Evolutionary conservation across 1,140 invertebrate species (phyloP), one percentile per base, ranked within the genome.

Genomic region (Eriocheir sinensis): DNA sequence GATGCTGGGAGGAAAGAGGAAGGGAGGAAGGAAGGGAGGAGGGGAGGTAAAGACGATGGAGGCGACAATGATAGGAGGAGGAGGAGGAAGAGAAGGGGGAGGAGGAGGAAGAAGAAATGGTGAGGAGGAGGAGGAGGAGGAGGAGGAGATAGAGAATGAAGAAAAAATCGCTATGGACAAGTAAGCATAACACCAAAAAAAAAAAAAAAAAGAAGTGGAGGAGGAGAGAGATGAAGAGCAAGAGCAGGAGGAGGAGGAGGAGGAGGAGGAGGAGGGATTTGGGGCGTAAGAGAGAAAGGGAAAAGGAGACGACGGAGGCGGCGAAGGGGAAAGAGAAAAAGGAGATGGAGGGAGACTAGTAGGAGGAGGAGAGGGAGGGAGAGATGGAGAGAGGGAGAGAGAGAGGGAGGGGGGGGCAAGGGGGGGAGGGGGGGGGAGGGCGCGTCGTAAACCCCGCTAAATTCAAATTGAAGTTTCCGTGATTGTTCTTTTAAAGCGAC

Each of bases 401-500:
- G 27, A 32, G 53, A 15, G 38, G 38, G n/a, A 6, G 30, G 60
- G 72, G 86, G 36, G 12, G 30, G 80, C 12, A 81, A 32, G 34
- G 38, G 80, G 60, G 32, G 32, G 48, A 41, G 41, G 38, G 60
- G 89, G 32, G n/a, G 89, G 9, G 79, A 6, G 79, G 48, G 93
- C 27, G 53, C 79, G 86, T 93, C 93, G 93, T 93, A 93, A 93
- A 93, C 93, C 93, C 93, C 85, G 93, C 89, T 89, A 94, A 91
- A 94, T 94, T 94, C 93, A 94, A 94, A 94, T 94, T 94, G 88
- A 94, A 94, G 93, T 94, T 94, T 94, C 93, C 93, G 38, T 91
- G 93, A 91, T 91, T 94, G 93, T 91, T 94, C 93, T 94, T 94
- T 94, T 94, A 89, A 60, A 93, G 92, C 32, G 44, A 40, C 72